Base-by-base conservation (phyloP, 1,140 invertebrate species). In the Anastrepha obliqua region DNA sequence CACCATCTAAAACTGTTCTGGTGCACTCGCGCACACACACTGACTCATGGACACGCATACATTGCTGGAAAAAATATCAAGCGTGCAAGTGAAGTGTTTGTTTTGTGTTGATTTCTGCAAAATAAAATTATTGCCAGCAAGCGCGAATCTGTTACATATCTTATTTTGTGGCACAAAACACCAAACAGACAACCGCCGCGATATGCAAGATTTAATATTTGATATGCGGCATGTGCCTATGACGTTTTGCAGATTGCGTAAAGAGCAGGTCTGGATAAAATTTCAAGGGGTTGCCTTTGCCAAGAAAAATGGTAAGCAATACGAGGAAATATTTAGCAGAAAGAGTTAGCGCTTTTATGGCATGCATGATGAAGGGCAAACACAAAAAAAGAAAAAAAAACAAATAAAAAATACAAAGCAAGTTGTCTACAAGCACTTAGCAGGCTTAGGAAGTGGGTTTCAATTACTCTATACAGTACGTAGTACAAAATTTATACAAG, bases 161-260 rank as follows among this genome's bases (percentile, higher is more conserved):
- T n/a, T 74, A 6, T 9, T 6, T 20, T n/a, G 47, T 29, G 47
- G 47, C 51, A 81, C 15, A 15, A 51, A 81, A 55, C 44, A 55
- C n/a, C n/a, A 20, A 55, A 81, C 4, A 55, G 17, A 81, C 17
- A 20, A 81, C 7, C 9, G 44, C 9, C n/a, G 42, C 74, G 47
- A 51, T 58, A 58, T 6, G 17, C 74, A 58, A 81, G 74, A 81
- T 81, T 81, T 29, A 55, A 51, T 47, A 55, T 78, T 78, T 78
- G 74, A 78, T 55, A 55, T 78, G 74, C 17, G 44, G 74, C 74
- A 81, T 81, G 74, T 81, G 47, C n/a, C 74, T 20, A 55, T 29
- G 51, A 58, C 74, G 55, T 55, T 81, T 51, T 8, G 74, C 47
- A 81, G 51, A 29, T 29, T 29, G 47, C n/a, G n/a, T 51, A n/a